A percentile compares a stretch with the other conserved stretches of the same genome.
Conservation (phyloP, 1,140 invertebrate genomes). For the Achatina immaculata region DNA sequence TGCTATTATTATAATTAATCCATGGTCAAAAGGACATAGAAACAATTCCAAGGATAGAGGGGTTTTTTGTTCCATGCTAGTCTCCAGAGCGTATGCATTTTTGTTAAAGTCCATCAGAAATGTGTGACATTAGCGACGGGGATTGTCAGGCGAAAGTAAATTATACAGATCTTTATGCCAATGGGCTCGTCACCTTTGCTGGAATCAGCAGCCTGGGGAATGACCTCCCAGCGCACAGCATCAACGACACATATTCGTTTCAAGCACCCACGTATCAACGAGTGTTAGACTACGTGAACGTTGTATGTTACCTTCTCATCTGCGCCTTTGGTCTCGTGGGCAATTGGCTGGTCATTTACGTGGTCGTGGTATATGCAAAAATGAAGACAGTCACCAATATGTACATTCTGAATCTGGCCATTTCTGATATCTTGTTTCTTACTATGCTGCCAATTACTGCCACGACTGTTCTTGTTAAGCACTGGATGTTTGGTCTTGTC, state of each 20-base stretch:
- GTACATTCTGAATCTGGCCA: slow-evolving; percentile 95
- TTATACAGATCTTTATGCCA: no score
- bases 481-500: slow-evolving; percentile 90
- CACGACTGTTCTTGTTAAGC: slow-evolving; percentile 85
- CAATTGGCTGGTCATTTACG: slow-evolving; percentile 95
- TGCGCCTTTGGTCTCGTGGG: slow-evolving; percentile 90
- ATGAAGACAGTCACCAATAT: slow-evolving; percentile 98
- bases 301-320: slow-evolving; percentile 75
- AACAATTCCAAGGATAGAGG: no score
- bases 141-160: no score
- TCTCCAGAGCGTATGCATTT: no score
- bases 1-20: no score
- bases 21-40: no score
- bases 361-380: slow-evolving; percentile 86
- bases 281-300: slow-evolving; percentile 1
- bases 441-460: slow-evolving; percentile 93
- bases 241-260: not conserved
- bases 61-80: no score
- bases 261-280: not conserved
- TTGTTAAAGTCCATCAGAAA: no score
- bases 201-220: no score
- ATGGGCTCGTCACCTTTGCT: no score
- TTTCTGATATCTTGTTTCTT: slow-evolving; percentile 95
- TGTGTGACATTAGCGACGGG: no score
- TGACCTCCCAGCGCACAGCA: no score